Conservation (phyloP, 2,113 vertebrate genomes). For the Pelobates fuscus region DNA sequence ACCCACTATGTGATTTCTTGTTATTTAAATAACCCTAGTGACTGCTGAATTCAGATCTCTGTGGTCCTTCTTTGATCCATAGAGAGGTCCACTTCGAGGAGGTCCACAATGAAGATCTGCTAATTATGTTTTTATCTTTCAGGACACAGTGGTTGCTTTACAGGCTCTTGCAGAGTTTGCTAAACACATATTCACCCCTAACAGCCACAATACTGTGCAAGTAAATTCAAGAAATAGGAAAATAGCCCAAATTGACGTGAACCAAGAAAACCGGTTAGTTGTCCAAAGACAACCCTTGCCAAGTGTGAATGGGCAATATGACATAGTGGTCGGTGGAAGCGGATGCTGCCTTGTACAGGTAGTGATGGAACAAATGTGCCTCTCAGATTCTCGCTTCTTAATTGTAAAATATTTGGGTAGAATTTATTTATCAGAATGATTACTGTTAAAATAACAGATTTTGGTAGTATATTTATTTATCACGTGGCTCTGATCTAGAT, state of each 20-base stretch:
- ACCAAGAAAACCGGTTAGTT: conserved; percentile 68
- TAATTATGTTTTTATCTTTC: rapidly evolving
- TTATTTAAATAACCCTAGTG: too few species aligned
- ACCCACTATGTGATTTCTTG: too few species aligned
- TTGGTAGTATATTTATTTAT: too few species aligned
- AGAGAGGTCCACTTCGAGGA: too few species aligned
- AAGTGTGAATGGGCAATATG: conserved; percentile 52
- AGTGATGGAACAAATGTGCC: too few species aligned
- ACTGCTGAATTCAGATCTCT: too few species aligned
- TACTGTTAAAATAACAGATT: too few species aligned
- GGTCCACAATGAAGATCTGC: not conserved
- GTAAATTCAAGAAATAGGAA: conserved; percentile 43
- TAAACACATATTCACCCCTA: conserved; percentile 15
- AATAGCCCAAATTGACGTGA: conserved; percentile 58
- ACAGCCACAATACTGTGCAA: conserved; percentile 46
- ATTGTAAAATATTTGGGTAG: too few species aligned
- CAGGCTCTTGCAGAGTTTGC: conserved; percentile 64
- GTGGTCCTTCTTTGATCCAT: too few species aligned
- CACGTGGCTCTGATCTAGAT: too few species aligned
- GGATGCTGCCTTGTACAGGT: conserved; percentile 65
- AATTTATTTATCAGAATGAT: too few species aligned
- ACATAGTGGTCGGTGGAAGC: conserved; percentile 49
- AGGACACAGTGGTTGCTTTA: conserved; percentile 70
- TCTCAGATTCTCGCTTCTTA: too few species aligned
- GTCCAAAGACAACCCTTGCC: conserved; percentile 64